Percentiles rank a stretch among this genome's conserved stretches.
phyloP scores from a whole-genome alignment of 2,888 invertebrate genomes.

The Metopia argyrocephala region DNA sequence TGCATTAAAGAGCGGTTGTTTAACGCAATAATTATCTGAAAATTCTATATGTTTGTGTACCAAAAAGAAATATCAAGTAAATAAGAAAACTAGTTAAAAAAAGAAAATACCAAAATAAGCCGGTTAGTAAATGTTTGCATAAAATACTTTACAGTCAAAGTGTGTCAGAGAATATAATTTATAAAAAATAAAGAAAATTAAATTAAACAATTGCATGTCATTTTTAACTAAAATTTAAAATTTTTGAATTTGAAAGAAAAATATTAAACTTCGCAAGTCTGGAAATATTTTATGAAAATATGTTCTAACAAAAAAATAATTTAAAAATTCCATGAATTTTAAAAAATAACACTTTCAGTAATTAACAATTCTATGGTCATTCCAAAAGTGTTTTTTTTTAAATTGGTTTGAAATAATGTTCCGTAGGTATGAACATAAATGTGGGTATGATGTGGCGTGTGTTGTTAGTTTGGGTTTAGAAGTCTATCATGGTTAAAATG shows the following conservation, averaged over 20 bases:
- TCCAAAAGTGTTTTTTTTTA: no score
- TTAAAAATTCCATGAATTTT: no score
- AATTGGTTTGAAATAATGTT: no score
- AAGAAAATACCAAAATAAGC: constrained; percentile 16
- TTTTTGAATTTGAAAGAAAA: background rate
- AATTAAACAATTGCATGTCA: background rate
- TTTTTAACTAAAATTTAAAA: background rate
- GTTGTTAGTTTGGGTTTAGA: no score
- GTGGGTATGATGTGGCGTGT: no score
- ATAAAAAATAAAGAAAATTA: background rate
- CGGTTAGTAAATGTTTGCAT: constrained; percentile 31
- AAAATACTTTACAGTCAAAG: background rate
- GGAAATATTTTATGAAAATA: background rate
- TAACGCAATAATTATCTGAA: background rate
- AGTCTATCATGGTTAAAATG: no score
- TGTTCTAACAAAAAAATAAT: no score
- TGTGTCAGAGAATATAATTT: background rate
- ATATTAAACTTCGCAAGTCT: background rate
- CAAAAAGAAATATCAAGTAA: background rate
- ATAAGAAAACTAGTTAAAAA: background rate
- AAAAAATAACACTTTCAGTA: no score
- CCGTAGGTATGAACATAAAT: no score
- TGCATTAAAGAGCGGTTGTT: constrained; percentile 43
- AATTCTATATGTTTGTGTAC: no score
- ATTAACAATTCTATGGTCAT: no score